These are phyloP conservation scores for Pipistrellus nathusii DNA, from an alignment of 2,797 vertebrate species.

Conservation along the genomic window DNA sequence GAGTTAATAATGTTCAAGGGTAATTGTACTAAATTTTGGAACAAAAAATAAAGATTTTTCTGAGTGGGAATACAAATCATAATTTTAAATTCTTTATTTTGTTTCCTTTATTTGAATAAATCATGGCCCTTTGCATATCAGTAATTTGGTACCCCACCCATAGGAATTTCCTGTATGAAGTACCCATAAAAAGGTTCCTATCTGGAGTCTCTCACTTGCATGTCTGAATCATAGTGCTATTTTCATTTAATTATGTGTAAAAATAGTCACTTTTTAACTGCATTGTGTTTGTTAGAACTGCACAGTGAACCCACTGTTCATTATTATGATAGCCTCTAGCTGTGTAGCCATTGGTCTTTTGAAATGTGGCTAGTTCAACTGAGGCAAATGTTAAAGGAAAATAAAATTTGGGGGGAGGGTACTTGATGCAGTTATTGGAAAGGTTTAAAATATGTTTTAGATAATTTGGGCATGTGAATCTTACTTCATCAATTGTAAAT, in stretches of 20 bases:
- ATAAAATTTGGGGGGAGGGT: neutral
- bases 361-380: slow-evolving; percentile 21
- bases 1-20: neutral
- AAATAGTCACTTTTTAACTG: neutral
- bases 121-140: neutral
- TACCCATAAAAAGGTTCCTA: slow-evolving; percentile 33
- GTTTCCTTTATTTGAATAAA: slow-evolving; percentile 32
- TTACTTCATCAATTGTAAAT: slow-evolving; percentile 51
- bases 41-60: slow-evolving; percentile 42
- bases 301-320: neutral
- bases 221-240: slow-evolving; percentile 27
- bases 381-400: slow-evolving; percentile 56
- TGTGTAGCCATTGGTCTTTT: neutral
- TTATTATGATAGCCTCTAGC: neutral
- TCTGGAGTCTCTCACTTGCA: slow-evolving; percentile 14
- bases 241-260: slow-evolving; percentile 55
- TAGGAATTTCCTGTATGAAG: slow-evolving; percentile 7
- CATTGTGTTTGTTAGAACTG: slow-evolving; percentile 50
- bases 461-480: slow-evolving; percentile 19
- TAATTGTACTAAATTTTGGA: neutral
- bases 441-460: slow-evolving; percentile 58
- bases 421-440: slow-evolving; percentile 44
- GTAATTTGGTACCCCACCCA: neutral
- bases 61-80: slow-evolving; percentile 21
- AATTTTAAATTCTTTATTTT: slow-evolving; percentile 40